A percentile compares a stretch with the other conserved stretches of the same genome.
Evolutionary conservation across 2,888 invertebrate genomes (phyloP).

Genomic region (Epinotia nisella): DNA sequence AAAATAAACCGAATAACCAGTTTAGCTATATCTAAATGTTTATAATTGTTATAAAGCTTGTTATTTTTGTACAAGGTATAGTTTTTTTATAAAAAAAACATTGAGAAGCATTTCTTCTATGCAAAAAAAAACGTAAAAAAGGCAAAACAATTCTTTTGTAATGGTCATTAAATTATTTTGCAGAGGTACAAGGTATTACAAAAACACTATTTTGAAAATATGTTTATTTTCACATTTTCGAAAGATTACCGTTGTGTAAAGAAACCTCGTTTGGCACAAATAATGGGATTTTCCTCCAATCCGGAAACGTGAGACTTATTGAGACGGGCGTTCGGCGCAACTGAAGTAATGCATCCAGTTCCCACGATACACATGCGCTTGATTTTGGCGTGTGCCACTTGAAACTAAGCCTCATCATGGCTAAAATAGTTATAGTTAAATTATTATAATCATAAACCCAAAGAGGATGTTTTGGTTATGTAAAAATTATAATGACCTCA

Average conservation of each 20-base stretch:
- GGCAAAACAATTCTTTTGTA: too few species aligned
- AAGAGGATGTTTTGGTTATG: too few species aligned
- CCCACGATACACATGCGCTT: slow-evolving; percentile 65
- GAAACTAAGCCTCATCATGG: slow-evolving; percentile 22
- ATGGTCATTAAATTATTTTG: not conserved
- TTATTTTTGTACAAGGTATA: too few species aligned
- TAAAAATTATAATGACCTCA: too few species aligned
- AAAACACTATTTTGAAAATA: not conserved
- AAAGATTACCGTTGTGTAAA: not conserved
- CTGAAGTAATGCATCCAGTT: slow-evolving; percentile 63
- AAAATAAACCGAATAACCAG: too few species aligned
- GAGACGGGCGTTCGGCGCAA: slow-evolving; percentile 17
- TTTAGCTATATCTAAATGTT: too few species aligned
- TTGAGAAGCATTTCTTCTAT: too few species aligned
- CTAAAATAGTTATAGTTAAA: not conserved
- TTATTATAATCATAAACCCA: too few species aligned
- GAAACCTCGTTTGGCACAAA: slow-evolving; percentile 20
- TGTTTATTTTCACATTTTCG: not conserved
- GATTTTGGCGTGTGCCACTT: slow-evolving; percentile 53
- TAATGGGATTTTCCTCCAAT: slow-evolving; percentile 37
- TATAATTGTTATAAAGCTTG: too few species aligned
- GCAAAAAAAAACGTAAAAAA: too few species aligned
- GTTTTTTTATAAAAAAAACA: too few species aligned
- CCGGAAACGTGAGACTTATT: slow-evolving; percentile 37
- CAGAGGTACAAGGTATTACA: not conserved